Evolutionary conservation across 1,140 invertebrate genomes (phyloP), one percentile per base, ranked within the genome.

Genomic region (Apis mellifera): DNA sequence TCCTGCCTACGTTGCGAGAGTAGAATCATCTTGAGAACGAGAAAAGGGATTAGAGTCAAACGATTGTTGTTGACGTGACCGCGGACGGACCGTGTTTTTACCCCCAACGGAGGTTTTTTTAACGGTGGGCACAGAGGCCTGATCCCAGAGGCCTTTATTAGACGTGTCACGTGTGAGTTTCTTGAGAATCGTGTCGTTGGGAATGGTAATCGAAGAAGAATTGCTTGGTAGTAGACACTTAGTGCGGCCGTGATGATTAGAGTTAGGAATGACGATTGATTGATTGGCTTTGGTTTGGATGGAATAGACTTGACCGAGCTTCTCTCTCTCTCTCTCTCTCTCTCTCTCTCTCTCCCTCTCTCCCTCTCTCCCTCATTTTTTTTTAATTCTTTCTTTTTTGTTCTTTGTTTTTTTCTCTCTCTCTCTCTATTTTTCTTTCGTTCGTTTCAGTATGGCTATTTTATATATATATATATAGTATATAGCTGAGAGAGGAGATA

Each of bases 151-250:
- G 60, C 60, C 15, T 55, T 52, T 23, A 23, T 54, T 60, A 70
- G 32, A 62, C 23, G 71, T 77, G 54, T 73, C 83, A 76, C 73
- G 80, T 77, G 74, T 82, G 73, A 71, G 73, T 83, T 55, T 72
- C 48, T 62, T 55, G 17, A 73, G 60, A 76, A 57, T 59, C 23
- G 54, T 15, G 42, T 48, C 21, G 42, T 26, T 32, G 50, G 52
- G 64, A 26, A 82, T 57, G 79, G 50, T 68, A 65, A 80, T 73
- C 70, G 66, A n/a, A 26, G 17, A 21, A 21, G 70, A 55, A 32
- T 12, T 50, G 60, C 52, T 75, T 75, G 23, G 54, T 76, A 82
- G 54, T 76, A 82, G 79, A 76, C 13, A 0, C n/a, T 32, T 69
- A 76, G 55, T 23, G 54, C 1, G 62, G 50, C 55, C 42, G 19